A percentile compares a stretch with the other conserved stretches of the same genome.
Evolutionary conservation across 2,113 vertebrate genomes (phyloP).

Genomic region (Hyperoodon ampullatus): DNA sequence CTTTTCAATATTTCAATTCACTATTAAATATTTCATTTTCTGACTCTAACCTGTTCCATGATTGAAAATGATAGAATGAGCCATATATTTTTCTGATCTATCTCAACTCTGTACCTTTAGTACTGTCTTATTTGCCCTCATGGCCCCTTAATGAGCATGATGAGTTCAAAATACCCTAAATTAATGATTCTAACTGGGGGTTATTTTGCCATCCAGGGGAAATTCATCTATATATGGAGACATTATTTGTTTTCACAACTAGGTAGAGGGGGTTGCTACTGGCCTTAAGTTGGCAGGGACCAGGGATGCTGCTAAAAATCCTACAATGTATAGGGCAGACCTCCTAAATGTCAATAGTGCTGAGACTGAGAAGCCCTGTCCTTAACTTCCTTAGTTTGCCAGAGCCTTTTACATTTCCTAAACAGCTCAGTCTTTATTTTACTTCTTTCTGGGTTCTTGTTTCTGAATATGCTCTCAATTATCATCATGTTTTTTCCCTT

Average conservation of each 20-base stretch:
- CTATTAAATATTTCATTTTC: not conserved
- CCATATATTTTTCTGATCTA: not conserved
- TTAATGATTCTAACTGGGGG: not conserved
- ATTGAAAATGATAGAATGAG: not conserved
- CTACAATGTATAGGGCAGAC: no score
- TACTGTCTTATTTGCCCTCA: not conserved
- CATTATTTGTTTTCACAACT: not conserved
- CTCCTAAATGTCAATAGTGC: not conserved
- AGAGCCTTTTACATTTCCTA: not conserved
- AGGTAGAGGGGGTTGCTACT: rapidly evolving
- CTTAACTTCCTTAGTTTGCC: not conserved
- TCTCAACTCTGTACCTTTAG: not conserved
- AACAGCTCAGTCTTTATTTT: not conserved
- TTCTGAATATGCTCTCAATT: not conserved
- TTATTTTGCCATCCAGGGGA: not conserved
- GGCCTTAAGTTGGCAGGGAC: no score
- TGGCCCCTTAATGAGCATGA: not conserved
- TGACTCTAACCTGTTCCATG: not conserved
- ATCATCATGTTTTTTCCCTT: not conserved
- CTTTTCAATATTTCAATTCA: not conserved
- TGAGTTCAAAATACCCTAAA: not conserved
- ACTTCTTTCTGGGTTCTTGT: not conserved
- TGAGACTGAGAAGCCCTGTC: not conserved
- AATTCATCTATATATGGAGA: not conserved
- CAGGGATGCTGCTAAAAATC: not conserved